Percentiles rank a stretch among this genome's conserved stretches.
Conservation (phyloP, 2,888 invertebrate species). For the Protula sp. region DNA sequence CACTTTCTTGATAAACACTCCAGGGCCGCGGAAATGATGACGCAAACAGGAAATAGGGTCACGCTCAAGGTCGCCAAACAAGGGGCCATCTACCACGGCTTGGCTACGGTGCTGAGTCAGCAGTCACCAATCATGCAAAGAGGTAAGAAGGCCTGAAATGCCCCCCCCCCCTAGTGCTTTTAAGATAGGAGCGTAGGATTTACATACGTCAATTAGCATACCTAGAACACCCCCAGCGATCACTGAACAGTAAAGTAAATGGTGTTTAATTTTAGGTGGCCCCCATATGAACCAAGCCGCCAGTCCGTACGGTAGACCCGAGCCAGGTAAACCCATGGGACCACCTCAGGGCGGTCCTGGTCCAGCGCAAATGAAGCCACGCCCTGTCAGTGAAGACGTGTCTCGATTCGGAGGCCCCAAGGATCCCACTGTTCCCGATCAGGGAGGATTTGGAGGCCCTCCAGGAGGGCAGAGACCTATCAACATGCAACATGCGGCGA, state of each 20-base stretch:
- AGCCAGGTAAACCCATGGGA: too few species aligned
- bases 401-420: constrained; percentile 2
- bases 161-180: background rate
- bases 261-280: too few species aligned
- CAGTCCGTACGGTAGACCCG: too few species aligned
- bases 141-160: constrained; percentile 29
- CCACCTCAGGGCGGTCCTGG: too few species aligned
- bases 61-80: constrained; percentile 95
- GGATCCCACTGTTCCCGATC: background rate
- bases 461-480: constrained; percentile 9
- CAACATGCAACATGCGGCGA: constrained; percentile 16
- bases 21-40: constrained; percentile 92
- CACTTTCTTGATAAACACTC: too few species aligned
- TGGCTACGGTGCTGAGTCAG: constrained; percentile 86
- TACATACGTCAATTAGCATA: too few species aligned
- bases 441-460: background rate
- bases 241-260: too few species aligned
- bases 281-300: too few species aligned
- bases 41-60: constrained; percentile 87
- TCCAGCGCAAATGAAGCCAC: constrained; percentile 4
- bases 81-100: constrained; percentile 92
- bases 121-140: constrained; percentile 65
- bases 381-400: constrained; percentile 22
- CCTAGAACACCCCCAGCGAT: too few species aligned
- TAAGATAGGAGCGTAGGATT: background rate